Evolutionary conservation across 2,797 vertebrate species (phyloP).

Genomic region (Calcarius lapponicus): DNA sequence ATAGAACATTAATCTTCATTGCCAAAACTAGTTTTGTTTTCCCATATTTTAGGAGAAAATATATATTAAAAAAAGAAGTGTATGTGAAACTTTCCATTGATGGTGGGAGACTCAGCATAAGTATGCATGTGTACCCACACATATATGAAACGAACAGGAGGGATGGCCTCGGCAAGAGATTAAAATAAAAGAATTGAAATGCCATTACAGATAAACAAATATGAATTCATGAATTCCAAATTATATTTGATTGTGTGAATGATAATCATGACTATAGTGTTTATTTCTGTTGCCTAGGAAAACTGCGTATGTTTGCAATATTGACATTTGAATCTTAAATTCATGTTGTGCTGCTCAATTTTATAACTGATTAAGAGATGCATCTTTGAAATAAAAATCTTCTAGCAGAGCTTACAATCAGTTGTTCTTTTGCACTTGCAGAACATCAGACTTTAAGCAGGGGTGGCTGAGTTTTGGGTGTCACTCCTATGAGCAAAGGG

Average conservation of each 20-base stretch:
- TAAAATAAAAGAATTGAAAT: constrained; percentile 40
- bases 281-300: constrained; percentile 53
- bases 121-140: rapidly evolving
- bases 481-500: neutral
- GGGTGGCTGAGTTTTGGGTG: neutral
- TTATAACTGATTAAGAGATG: neutral
- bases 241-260: neutral
- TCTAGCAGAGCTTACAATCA: neutral
- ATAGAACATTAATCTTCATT: neutral
- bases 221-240: neutral
- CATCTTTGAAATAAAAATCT: constrained; percentile 7
- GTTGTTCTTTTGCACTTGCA: neutral
- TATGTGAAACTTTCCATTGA: neutral
- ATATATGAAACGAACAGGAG: neutral
- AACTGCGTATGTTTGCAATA: neutral
- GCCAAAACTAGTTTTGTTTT: neutral
- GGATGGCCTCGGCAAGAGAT: neutral
- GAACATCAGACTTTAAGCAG: neutral
- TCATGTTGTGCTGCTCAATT: neutral
- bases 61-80: neutral
- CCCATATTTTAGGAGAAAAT: neutral
- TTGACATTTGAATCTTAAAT: constrained; percentile 43
- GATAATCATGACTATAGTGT: neutral
- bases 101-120: neutral
- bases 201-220: constrained; percentile 1